Evolutionary conservation across 1,140 invertebrate genomes (phyloP).

Genomic region (Dryas iulia): DNA sequence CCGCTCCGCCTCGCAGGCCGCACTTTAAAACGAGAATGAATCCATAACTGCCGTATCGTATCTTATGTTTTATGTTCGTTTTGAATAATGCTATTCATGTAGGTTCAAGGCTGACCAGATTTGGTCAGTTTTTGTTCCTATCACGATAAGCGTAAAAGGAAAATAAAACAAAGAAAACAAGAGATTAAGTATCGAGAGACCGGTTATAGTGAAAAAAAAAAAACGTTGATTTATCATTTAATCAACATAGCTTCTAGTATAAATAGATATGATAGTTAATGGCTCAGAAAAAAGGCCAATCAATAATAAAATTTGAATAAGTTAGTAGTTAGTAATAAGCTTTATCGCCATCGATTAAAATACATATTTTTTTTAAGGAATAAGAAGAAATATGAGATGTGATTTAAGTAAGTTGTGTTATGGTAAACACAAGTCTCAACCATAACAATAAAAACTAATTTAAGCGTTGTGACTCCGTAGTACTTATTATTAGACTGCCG

Average conservation of each 20-base stretch:
- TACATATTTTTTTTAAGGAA: background rate
- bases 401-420: background rate
- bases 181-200: slow-evolving; percentile 15
- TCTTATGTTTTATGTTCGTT: slow-evolving; percentile 45
- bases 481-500: slow-evolving; percentile 1
- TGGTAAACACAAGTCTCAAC: background rate
- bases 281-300: background rate
- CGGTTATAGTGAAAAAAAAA: slow-evolving; percentile 7
- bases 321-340: background rate
- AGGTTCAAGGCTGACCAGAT: slow-evolving; percentile 68
- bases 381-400: background rate
- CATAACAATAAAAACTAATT: slow-evolving; percentile 4
- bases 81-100: slow-evolving; percentile 53
- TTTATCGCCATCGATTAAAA: background rate
- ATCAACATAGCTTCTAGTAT: slow-evolving; percentile 9
- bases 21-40: slow-evolving; percentile 57
- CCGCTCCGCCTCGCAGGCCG: slow-evolving; percentile 38
- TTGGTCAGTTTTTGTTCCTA: slow-evolving; percentile 42
- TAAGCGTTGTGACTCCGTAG: slow-evolving; percentile 1
- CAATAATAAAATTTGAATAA: background rate
- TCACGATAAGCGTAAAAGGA: slow-evolving; percentile 23
- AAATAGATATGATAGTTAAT: background rate
- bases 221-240: background rate
- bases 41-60: slow-evolving; percentile 48
- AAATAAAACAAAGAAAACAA: slow-evolving; percentile 38